A percentile compares a stretch with the other conserved stretches of the same genome.
phyloP scores from a whole-genome alignment of 2,797 vertebrate species.

The Sebastes elongatus region DNA sequence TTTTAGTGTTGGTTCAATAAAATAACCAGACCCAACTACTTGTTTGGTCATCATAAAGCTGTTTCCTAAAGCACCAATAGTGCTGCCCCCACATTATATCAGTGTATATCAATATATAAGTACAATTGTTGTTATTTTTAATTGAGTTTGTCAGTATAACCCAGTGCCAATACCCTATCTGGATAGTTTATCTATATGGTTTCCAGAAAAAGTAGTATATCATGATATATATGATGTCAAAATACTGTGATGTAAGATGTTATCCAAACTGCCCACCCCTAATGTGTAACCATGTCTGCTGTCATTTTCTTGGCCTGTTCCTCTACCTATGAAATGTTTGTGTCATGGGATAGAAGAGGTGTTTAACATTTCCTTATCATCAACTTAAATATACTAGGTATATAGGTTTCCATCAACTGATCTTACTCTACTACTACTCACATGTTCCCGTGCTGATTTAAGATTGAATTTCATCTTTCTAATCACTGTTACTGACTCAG shows the following conservation, averaged over 20 bases:
- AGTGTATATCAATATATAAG: not conserved
- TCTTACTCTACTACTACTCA: not conserved
- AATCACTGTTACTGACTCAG: not conserved
- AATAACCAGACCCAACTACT: no score
- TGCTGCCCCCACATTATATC: not conserved
- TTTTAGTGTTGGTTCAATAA: no score
- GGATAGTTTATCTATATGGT: no score
- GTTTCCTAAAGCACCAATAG: not conserved
- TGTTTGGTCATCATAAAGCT: not conserved
- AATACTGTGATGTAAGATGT: no score
- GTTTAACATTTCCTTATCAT: no score
- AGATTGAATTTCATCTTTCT: not conserved
- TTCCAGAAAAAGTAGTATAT: not conserved
- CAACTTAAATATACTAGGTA: no score
- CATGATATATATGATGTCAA: not conserved
- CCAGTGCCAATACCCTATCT: rapidly evolving
- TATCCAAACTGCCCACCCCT: no score
- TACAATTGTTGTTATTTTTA: not conserved
- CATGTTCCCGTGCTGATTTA: not conserved
- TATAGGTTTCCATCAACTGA: no score
- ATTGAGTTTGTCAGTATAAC: not conserved
- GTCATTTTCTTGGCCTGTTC: no score
- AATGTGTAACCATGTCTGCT: no score
- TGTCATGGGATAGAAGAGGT: no score
- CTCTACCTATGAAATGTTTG: no score